Evolutionary conservation across 2,797 vertebrate species (phyloP), one percentile per base, ranked within the genome.

Genomic region (Sphenodon punctatus): DNA sequence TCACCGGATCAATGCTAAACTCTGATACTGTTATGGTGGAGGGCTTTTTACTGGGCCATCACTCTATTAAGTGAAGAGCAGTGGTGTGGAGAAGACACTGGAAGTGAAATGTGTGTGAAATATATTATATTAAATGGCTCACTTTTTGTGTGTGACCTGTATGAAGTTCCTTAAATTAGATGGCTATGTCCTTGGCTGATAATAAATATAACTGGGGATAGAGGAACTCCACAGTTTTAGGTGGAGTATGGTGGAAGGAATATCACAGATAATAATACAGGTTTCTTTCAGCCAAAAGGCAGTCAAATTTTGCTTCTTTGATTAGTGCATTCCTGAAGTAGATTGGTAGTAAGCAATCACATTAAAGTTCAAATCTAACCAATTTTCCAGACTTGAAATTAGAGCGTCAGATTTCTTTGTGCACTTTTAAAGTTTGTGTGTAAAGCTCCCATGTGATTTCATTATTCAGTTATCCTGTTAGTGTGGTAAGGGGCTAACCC

Each of bases 61-160:
- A 58, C 17, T 85, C 30, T 75, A 41, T 71, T 89, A 70, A 82
- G 63, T 73, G 85, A 80, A 84, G 81, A 61, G 55, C 49, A 70
- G 32, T 77, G 58, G 51, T 75, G 58, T 89, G 74, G 61, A 87
- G 89, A 71, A n/a, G 16, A 70, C 84, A 51, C 67, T 90, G 51
- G 72, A 86, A 83, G 74, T 34, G 80, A 51, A 89, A 81, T 58
- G 65, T 56, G 49, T 27, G 49, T 41, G 77, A 86, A 87, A 41
- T 80, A 70, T 60, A 78, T 70, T 67, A 56, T 30, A 64, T 20
- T 9, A 1, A 39, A 1, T 72, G 22, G 20, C 36, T 23, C 69
- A 13, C 34, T 78, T 36, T 46, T 34, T 75, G n/a, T 77, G 55
- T 75, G 68, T 64, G n/a, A 77, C 25, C 56, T 55, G 6, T 27